Percentiles rank a stretch among this genome's conserved stretches.
phyloP scores from a whole-genome alignment of 2,113 vertebrate species.

The Erpornis zantholeuca region DNA sequence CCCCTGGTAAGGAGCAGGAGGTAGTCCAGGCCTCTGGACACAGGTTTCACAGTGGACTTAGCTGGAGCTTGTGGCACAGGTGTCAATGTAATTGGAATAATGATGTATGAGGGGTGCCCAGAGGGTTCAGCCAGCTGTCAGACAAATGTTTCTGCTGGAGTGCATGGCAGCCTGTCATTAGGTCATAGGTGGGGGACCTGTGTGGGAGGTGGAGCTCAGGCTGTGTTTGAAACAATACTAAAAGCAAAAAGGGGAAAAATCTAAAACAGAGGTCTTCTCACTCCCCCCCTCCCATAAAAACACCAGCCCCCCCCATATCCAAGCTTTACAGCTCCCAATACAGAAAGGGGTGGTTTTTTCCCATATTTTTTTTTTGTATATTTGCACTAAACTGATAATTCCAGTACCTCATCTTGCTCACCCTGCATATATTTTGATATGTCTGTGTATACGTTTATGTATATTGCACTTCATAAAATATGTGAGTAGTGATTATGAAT shows the following conservation, averaged over 20 bases:
- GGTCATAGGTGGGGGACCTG: neutral
- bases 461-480: neutral
- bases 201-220: neutral
- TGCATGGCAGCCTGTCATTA: neutral
- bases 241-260: neutral
- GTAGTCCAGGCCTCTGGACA: neutral
- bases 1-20: neutral
- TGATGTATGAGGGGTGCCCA: too few relatives aligned
- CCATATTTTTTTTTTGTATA: rapidly evolving
- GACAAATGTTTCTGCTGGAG: neutral
- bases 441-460: neutral
- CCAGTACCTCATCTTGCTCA: neutral
- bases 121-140: neutral
- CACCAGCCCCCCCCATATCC: neutral
- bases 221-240: too few relatives aligned
- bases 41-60: neutral
- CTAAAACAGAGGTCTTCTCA: neutral
- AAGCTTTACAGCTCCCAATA: neutral
- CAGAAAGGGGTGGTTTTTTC: rapidly evolving
- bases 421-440: neutral
- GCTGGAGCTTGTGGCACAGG: neutral
- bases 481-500: neutral
- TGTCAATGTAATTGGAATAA: neutral
- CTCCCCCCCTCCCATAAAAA: too few relatives aligned
- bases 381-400: neutral